Percentiles rank a stretch among this genome's conserved stretches.
Conservation (phyloP, 2,797 vertebrate genomes). For the Enoplosus armatus region DNA sequence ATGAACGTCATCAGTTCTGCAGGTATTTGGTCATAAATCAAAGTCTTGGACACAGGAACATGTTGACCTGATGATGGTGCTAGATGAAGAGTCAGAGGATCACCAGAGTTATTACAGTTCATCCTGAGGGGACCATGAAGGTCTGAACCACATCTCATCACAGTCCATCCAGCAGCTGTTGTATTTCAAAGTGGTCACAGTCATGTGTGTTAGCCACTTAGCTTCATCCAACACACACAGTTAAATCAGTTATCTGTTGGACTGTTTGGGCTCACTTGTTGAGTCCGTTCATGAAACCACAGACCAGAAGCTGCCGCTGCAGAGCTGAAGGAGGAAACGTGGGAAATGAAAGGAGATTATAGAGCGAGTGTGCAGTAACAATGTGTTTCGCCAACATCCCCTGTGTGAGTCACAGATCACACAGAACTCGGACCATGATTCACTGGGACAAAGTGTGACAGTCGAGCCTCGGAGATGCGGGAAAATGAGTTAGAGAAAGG, state of each 20-base stretch:
- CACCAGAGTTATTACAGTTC: too few species aligned
- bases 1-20: too few species aligned
- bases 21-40: too few species aligned
- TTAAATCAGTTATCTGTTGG: not conserved
- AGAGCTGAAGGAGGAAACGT: not conserved
- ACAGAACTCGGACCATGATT: not conserved
- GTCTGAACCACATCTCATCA: too few species aligned
- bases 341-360: not conserved
- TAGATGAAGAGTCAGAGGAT: too few species aligned
- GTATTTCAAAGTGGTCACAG: too few species aligned
- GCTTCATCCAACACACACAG: too few species aligned
- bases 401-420: not conserved
- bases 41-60: too few species aligned
- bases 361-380: not conserved
- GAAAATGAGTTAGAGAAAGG: not conserved
- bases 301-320: not conserved
- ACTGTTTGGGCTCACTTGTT: not conserved
- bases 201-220: too few species aligned
- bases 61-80: too few species aligned
- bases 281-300: not conserved
- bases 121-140: too few species aligned
- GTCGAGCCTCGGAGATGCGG: not conserved
- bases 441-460: not conserved
- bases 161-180: too few species aligned
- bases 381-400: not conserved